Evolutionary conservation across 2,797 vertebrate genomes (phyloP).

Genomic region (Pseudochromis fuscus): DNA sequence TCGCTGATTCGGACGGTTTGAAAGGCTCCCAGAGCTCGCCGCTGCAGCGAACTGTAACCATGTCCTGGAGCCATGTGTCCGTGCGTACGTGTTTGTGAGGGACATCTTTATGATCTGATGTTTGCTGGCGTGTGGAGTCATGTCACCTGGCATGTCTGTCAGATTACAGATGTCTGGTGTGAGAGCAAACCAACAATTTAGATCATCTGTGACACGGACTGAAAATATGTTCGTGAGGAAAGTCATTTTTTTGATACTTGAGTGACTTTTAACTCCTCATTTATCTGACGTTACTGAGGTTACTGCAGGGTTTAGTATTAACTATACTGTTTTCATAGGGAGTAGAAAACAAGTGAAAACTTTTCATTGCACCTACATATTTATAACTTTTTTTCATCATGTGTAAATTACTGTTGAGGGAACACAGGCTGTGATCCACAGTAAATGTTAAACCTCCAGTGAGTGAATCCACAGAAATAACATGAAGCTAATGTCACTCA

Average conservation of each 20-base stretch:
- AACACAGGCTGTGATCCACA: not conserved
- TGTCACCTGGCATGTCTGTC: constrained; percentile 59
- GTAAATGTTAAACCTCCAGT: constrained; percentile 6
- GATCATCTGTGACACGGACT: constrained; percentile 42
- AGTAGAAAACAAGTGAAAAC: not conserved
- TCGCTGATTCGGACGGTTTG: constrained; percentile 23
- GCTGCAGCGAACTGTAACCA: constrained; percentile 30
- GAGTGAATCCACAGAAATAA: not conserved
- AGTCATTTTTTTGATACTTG: too few species aligned
- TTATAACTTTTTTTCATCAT: too few species aligned
- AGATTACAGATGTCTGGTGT: constrained; percentile 68
- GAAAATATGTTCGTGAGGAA: constrained; percentile 44
- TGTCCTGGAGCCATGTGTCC: constrained; percentile 17
- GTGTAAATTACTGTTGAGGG: too few species aligned
- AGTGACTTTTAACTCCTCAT: not conserved
- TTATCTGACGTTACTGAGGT: not conserved
- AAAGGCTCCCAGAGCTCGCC: constrained; percentile 21
- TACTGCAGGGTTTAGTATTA: not conserved
- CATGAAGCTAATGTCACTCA: too few species aligned
- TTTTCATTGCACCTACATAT: too few species aligned
- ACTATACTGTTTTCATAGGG: not conserved
- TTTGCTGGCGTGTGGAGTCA: constrained; percentile 70
- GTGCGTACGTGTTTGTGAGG: constrained; percentile 10
- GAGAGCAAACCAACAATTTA: constrained; percentile 69
- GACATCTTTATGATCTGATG: constrained; percentile 58